These are phyloP conservation scores for Ramphastos sulfuratus DNA, from an alignment of 2,113 vertebrate genomes.

Conservation along the genomic window DNA sequence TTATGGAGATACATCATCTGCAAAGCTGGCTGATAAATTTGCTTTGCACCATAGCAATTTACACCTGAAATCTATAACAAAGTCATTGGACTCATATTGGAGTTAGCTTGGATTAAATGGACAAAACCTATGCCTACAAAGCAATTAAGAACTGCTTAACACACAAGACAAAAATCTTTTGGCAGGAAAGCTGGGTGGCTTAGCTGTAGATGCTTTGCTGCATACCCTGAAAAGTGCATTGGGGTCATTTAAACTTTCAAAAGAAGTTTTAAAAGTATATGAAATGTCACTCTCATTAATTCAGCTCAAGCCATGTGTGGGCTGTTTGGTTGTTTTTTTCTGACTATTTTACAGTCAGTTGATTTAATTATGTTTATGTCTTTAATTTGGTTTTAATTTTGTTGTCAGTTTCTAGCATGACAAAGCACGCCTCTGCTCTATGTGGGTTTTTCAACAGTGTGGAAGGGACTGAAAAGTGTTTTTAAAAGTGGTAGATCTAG, in stretches of 20 bases:
- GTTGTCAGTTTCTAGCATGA: background rate
- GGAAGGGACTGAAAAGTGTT: background rate
- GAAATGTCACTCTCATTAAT: background rate
- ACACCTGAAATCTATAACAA: background rate
- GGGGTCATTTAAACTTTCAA: background rate
- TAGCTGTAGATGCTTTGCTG: background rate
- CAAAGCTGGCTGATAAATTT: background rate
- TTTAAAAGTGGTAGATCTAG: background rate
- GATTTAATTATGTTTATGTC: background rate
- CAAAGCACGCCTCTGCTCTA: background rate
- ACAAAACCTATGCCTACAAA: background rate
- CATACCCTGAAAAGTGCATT: background rate
- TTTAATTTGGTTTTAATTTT: background rate
- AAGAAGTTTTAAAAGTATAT: background rate
- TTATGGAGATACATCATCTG: background rate
- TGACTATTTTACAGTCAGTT: background rate
- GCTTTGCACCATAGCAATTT: background rate
- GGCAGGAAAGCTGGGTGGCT: background rate
- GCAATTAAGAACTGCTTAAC: background rate
- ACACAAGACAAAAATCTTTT: background rate
- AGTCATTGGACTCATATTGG: background rate
- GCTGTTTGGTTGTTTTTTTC: rapidly evolving
- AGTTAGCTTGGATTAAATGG: background rate
- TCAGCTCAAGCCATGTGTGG: background rate
- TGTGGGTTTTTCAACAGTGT: background rate